These are phyloP conservation scores for Manis javanica DNA, from an alignment of 2,797 vertebrate genomes.

Conservation along the genomic window DNA sequence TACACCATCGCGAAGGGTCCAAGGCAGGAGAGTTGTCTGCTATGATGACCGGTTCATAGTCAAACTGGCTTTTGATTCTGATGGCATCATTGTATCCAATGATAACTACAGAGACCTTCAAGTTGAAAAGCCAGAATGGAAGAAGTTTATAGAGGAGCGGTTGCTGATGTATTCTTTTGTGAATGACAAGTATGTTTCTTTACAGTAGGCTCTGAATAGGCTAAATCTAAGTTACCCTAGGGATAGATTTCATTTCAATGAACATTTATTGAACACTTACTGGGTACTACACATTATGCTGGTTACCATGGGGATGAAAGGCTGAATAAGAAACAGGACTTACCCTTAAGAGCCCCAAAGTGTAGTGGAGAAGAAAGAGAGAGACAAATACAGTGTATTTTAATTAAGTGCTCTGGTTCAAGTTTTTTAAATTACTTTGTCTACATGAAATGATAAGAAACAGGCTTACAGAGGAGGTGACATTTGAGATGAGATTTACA, in stretches of 20 bases:
- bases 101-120: constrained; percentile 99
- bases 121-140: constrained; percentile 99
- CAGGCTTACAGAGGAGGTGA: not conserved
- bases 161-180: constrained; percentile 99
- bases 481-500: constrained; percentile 50
- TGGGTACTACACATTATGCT: constrained; percentile 13
- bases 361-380: not conserved
- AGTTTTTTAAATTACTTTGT: constrained; percentile 46
- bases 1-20: constrained; percentile 97
- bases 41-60: constrained; percentile 99
- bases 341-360: not conserved
- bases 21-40: constrained; percentile 98
- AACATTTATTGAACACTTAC: constrained; percentile 49
- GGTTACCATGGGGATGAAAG: constrained; percentile 39
- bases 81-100: constrained; percentile 99
- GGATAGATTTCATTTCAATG: constrained; percentile 44
- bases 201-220: constrained; percentile 37
- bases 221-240: constrained; percentile 57
- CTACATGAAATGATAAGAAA: constrained; percentile 21
- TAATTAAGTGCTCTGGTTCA: constrained; percentile 3
- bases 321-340: constrained; percentile 37
- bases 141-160: constrained; percentile 99
- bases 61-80: constrained; percentile 98
- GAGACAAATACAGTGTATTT: not conserved
- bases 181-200: constrained; percentile 96